Evolutionary conservation across 1,140 invertebrate genomes (phyloP).

Genomic region (Camponotus pennsylvanicus): DNA sequence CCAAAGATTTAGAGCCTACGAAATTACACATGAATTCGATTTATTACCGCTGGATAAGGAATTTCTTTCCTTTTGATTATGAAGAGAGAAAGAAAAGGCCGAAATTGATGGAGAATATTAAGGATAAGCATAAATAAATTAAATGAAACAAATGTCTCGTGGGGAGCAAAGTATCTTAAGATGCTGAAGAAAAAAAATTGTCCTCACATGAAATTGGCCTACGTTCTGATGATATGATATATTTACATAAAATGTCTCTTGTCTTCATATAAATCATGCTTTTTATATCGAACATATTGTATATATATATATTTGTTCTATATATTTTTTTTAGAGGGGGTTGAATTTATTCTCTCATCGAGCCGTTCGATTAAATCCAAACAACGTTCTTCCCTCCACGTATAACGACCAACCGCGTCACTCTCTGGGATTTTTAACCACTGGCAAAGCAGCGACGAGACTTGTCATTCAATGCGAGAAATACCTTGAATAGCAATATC

Average conservation of each 20-base stretch:
- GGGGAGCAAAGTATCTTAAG: neutral
- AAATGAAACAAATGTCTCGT: neutral
- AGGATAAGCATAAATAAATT: slow-evolving; percentile 57
- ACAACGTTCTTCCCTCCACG: neutral
- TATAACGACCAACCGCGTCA: neutral
- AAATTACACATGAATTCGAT: slow-evolving; percentile 55
- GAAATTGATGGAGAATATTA: slow-evolving; percentile 25
- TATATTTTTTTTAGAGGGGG: neutral
- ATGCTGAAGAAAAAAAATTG: neutral
- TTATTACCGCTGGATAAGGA: slow-evolving; percentile 20
- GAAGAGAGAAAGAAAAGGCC: neutral
- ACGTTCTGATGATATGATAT: too few relatives aligned
- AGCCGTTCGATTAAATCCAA: neutral
- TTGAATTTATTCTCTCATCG: neutral
- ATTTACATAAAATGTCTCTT: too few relatives aligned
- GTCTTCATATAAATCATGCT: too few relatives aligned
- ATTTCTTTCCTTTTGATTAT: slow-evolving; percentile 43
- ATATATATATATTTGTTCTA: neutral
- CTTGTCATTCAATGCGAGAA: slow-evolving; percentile 73
- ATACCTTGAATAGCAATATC: slow-evolving; percentile 76
- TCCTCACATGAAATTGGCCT: too few relatives aligned
- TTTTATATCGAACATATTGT: neutral
- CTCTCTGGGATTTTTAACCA: slow-evolving; percentile 2
- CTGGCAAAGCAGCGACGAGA: slow-evolving; percentile 25
- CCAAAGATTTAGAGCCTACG: neutral